A percentile compares a stretch with the other conserved stretches of the same genome.
Evolutionary conservation across 2,797 vertebrate genomes (phyloP).

Genomic region (Serranus cabrilla): DNA sequence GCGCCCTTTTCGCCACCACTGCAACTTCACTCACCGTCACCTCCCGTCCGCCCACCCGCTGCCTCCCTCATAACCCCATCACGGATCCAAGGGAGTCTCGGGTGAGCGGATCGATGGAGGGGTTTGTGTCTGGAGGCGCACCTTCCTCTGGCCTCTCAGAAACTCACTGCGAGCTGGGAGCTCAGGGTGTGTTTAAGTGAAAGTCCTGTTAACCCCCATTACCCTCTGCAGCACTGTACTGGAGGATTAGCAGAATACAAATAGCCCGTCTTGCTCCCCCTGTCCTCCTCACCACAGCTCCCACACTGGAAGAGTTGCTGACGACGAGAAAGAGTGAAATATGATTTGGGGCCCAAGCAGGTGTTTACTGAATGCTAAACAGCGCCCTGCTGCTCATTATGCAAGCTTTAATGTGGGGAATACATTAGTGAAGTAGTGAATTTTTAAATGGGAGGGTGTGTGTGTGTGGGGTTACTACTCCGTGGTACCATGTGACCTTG

Average conservation of each 20-base stretch:
- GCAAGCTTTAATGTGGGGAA: conserved; percentile 60
- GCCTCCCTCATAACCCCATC: conserved; percentile 38
- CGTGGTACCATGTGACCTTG: conserved; percentile 62
- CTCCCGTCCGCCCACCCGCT: neutral
- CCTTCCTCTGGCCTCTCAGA: conserved; percentile 54
- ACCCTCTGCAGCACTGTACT: conserved; percentile 69
- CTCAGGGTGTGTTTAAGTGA: conserved; percentile 62
- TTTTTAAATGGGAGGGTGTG: conserved; percentile 48
- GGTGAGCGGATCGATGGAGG: conserved; percentile 54
- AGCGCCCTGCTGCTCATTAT: conserved; percentile 72
- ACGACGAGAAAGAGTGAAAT: conserved; percentile 55
- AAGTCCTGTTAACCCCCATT: conserved; percentile 82
- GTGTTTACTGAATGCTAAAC: conserved; percentile 79
- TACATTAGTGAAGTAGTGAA: conserved; percentile 59
- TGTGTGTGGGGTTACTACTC: conserved; percentile 20
- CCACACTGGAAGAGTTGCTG: conserved; percentile 63
- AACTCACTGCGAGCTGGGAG: conserved; percentile 34
- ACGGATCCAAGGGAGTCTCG: conserved; percentile 21
- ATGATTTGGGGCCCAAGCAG: conserved; percentile 65
- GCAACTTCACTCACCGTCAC: conserved; percentile 18
- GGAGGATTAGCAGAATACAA: conserved; percentile 79
- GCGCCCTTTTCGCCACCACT: conserved; percentile 1
- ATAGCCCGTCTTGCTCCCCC: conserved; percentile 50
- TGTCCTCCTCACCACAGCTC: conserved; percentile 43
- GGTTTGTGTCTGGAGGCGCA: conserved; percentile 32